Conservation (phyloP, 1,140 invertebrate genomes). For the Lamellibrachia luymesi region DNA sequence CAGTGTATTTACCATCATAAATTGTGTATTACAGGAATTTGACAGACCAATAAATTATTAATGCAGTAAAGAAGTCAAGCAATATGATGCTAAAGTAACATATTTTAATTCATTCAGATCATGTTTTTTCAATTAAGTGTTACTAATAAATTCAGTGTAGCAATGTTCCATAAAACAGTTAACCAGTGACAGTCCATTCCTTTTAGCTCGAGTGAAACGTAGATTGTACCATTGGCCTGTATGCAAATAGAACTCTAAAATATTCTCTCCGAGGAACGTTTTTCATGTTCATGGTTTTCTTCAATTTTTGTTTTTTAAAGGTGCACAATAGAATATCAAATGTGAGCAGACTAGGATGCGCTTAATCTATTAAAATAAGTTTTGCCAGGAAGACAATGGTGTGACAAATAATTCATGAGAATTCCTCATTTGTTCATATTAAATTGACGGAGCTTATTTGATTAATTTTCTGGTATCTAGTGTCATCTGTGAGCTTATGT, state of each 20-base stretch:
- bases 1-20: background rate
- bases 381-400: background rate
- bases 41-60: too few relatives aligned
- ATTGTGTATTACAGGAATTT: background rate
- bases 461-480: background rate
- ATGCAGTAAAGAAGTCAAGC: too few relatives aligned
- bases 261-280: too few relatives aligned
- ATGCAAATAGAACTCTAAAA: too few relatives aligned
- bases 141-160: too few relatives aligned
- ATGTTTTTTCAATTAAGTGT: too few relatives aligned
- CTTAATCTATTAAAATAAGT: background rate
- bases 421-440: background rate
- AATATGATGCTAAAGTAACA: too few relatives aligned
- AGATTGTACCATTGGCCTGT: too few relatives aligned
- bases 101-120: too few relatives aligned
- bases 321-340: background rate
- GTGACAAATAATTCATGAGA: too few relatives aligned
- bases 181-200: background rate
- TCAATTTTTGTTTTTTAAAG: background rate
- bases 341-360: background rate
- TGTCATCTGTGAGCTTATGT: background rate
- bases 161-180: background rate
- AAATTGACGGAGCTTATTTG: background rate
- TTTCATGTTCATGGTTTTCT: background rate
- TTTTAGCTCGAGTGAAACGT: background rate